Percentiles rank a stretch among this genome's conserved stretches.
Conservation (phyloP, 2,888 invertebrate species). For the Luperina nickerlii region DNA sequence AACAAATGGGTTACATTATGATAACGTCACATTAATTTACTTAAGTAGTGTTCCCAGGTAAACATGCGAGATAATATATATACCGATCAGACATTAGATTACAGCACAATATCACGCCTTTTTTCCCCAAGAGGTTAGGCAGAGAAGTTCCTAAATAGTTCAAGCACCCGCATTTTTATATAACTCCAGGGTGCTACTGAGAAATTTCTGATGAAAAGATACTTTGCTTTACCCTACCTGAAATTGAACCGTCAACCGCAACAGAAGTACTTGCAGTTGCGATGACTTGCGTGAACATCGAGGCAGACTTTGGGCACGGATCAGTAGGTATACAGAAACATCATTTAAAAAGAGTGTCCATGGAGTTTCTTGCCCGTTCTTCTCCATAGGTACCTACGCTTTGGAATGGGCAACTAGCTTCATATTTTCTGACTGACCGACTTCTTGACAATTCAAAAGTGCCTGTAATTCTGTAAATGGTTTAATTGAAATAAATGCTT, state of each 20-base stretch:
- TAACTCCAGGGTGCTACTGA: neutral
- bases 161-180: neutral
- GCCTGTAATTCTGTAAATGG: no score
- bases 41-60: neutral
- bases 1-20: no score
- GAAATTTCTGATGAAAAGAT: neutral
- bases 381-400: no score
- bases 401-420: no score
- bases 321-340: neutral
- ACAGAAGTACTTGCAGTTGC: neutral
- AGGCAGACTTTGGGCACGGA: neutral
- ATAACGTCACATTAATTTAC: neutral
- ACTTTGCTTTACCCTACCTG: neutral
- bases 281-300: no score
- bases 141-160: neutral
- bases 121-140: neutral
- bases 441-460: no score
- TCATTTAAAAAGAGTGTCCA: no score
- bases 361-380: no score
- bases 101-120: neutral
- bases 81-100: neutral
- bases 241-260: no score
- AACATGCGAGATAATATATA: neutral
- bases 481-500: no score
- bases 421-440: no score